phyloP scores from a whole-genome alignment of 2,888 invertebrate genomes.

The Alsophila aescularia region DNA sequence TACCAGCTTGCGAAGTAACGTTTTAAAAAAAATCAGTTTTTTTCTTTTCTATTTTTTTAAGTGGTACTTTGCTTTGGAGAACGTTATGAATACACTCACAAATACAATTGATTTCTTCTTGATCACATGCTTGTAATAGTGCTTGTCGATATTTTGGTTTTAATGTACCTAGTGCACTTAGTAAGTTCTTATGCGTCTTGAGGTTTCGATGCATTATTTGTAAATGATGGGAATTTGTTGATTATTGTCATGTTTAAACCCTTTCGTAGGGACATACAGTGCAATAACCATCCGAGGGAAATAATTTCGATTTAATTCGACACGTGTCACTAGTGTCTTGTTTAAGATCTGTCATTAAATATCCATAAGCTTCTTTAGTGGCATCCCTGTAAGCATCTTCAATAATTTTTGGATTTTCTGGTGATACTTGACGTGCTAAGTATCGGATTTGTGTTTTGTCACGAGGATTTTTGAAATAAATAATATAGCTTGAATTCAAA shows the following conservation, averaged over 20 bases:
- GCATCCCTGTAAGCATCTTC: no score
- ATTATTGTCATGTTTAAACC: slow-evolving; percentile 36
- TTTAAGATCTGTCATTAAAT: slow-evolving; percentile 42
- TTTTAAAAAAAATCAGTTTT: slow-evolving; percentile 9
- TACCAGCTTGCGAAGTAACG: slow-evolving; percentile 14
- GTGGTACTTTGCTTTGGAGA: no score
- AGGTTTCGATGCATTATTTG: slow-evolving; percentile 33
- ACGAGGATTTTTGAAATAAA: no score
- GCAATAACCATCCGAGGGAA: not conserved
- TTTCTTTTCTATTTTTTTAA: slow-evolving; percentile 7
- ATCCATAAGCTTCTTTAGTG: slow-evolving; percentile 41
- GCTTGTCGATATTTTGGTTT: slow-evolving; percentile 28
- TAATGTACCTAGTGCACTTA: no score
- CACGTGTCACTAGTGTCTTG: no score
- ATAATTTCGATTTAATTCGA: slow-evolving; percentile 1
- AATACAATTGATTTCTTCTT: slow-evolving; percentile 39
- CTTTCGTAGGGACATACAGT: slow-evolving; percentile 3
- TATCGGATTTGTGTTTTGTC: no score
- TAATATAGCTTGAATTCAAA: no score
- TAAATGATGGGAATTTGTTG: no score
- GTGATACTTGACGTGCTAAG: no score
- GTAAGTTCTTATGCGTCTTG: slow-evolving; percentile 2
- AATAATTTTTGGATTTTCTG: no score
- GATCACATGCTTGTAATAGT: slow-evolving; percentile 35
- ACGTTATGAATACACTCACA: no score